phyloP scores from a whole-genome alignment of 2,113 vertebrate genomes.

The Saguinus midas region DNA sequence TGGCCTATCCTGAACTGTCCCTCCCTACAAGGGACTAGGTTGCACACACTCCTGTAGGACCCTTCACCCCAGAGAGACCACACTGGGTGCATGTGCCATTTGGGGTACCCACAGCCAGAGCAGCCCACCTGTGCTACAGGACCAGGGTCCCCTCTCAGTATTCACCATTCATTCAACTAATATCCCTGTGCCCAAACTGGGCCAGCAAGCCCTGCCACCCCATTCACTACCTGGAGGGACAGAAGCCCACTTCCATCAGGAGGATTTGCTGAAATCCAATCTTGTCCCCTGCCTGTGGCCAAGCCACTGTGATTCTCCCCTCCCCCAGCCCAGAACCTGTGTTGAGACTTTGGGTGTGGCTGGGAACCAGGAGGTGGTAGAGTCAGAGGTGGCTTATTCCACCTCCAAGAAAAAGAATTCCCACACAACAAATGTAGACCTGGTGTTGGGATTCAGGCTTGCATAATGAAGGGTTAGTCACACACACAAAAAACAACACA shows the following conservation, averaged over 20 bases:
- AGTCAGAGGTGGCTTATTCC: background rate
- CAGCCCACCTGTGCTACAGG: background rate
- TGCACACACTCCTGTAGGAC: background rate
- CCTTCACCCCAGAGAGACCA: background rate
- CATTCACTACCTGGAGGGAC: background rate
- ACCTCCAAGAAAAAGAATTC: background rate
- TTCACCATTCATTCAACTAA: background rate
- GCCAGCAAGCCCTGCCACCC: background rate
- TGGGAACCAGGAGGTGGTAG: too few species aligned
- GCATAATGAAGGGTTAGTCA: constrained; percentile 23
- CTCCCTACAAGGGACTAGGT: background rate
- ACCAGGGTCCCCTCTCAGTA: background rate
- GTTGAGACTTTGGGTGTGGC: background rate
- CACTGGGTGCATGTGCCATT: background rate
- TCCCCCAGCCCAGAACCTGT: rapidly evolving
- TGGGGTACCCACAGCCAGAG: background rate
- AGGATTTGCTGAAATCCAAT: background rate
- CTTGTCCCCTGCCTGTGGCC: background rate
- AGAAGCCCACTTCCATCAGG: background rate
- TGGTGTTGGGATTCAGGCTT: background rate
- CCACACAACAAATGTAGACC: background rate
- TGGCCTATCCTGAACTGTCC: background rate
- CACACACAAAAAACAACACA: too few species aligned
- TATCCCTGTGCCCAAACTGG: background rate
- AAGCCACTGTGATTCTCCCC: background rate